Evolutionary conservation across 2,888 invertebrate species (phyloP).

Genomic region (Drosophila paranaensis): DNA sequence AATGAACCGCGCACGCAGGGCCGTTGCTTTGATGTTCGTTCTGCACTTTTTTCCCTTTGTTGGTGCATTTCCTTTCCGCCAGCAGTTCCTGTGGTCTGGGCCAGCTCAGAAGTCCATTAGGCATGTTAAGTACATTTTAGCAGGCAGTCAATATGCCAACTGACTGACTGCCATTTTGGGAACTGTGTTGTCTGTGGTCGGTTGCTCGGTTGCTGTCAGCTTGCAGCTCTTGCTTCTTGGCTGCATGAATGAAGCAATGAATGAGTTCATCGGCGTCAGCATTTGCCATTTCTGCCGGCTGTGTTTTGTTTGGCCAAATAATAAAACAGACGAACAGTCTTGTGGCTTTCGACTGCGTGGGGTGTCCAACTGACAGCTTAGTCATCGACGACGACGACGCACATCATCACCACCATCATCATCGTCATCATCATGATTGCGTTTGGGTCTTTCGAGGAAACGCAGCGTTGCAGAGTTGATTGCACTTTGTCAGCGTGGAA

Average conservation of each 20-base stretch:
- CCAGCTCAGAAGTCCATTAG: constrained; percentile 62
- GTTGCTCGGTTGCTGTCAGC: background rate
- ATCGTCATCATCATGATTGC: constrained; percentile 17
- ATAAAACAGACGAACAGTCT: constrained; percentile 39
- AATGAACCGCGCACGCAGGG: constrained; percentile 33
- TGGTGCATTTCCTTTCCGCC: constrained; percentile 46
- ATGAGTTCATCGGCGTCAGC: constrained; percentile 74
- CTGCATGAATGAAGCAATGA: constrained; percentile 64
- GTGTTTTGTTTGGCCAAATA: constrained; percentile 69
- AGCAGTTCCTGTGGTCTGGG: constrained; percentile 39
- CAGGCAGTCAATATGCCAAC: constrained; percentile 45
- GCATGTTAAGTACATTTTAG: constrained; percentile 51
- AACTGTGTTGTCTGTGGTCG: constrained; percentile 14
- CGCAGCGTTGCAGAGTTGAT: constrained; percentile 69
- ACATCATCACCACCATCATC: constrained; percentile 15
- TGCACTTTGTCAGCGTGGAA: constrained; percentile 69
- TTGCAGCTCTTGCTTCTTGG: constrained; percentile 1
- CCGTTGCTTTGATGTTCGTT: constrained; percentile 36
- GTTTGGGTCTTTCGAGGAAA: constrained; percentile 53
- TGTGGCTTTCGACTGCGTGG: constrained; percentile 59
- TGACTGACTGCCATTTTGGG: constrained; percentile 31
- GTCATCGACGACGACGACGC: constrained; percentile 48
- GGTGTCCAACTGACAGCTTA: constrained; percentile 52
- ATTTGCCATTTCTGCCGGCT: constrained; percentile 68
- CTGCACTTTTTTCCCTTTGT: constrained; percentile 41